Evolutionary conservation across 2,797 vertebrate species (phyloP), one percentile per base, ranked within the genome.

Genomic region (Zalophus californianus): DNA sequence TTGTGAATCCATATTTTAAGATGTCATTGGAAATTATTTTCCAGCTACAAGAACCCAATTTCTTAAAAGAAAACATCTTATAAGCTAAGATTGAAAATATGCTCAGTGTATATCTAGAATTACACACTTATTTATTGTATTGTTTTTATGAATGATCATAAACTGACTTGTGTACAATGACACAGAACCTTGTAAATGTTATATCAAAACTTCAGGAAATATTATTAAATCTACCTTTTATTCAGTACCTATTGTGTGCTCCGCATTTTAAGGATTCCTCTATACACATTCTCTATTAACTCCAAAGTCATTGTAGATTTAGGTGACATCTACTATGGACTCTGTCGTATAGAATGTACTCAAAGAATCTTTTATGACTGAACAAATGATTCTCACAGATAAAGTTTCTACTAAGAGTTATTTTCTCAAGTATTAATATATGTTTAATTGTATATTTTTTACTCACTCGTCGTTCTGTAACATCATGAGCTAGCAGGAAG

Each of bases 1-100:
- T 56, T 41, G 54, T 78, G 84, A 91, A 93, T 93, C 38, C 35
- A 35, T 68, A 95, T 94, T 91, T 97, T n/a, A 91, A 91, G 32
- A n/a, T 93, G 90, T 96, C 93, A 87, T 86, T 94, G 64, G 73
- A 94, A 62, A 85, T 95, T 87, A 75, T 82, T 68, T 93, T 92
- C 27, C 29, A 93, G 7, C 77, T 64, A 7, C 70, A 84, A 95
- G 64, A 80, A 88, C 7, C 14, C n/a, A 15, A 18, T 82, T 97
- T 96, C 35, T 90, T 78, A 78, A 97, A 91, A 91, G 48, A 95
- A 94, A 90, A 86, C 35, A 84, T 84, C 23, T 52, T 79, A 80
- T 48, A 44, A 32, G 23, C 75, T 12, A 83, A 1, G 4, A 35
- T 10, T 60, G 54, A 32, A 95, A 94, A 20, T 29, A 72, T 4